Base-by-base conservation (phyloP, 1,140 invertebrate species). In the Pseudomyrmex sp. region DNA sequence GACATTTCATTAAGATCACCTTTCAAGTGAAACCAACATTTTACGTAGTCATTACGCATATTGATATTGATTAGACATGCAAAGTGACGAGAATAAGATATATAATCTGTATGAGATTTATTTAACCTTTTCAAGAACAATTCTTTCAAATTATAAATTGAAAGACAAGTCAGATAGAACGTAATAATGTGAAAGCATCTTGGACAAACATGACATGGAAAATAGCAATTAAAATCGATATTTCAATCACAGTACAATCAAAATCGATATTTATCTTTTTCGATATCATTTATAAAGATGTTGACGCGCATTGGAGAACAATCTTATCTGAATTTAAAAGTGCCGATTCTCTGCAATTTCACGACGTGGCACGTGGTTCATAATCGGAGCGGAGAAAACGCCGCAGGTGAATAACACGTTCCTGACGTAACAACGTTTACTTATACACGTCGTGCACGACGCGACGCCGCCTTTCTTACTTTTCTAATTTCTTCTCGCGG, bases 401-500 rank as follows among this genome's bases (percentile, higher is more conserved):
- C 80, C 35, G 85, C 54, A 77, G 70, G 82, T 69, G 80, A 23
- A 87, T 77, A 79, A 68, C 73, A 66, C 10, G 46, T 54, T 54
- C n/a, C n/a, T 89, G 82, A 84, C 54, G 85, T 85, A 91, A 90
- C 62, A n/a, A 80, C 20, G 35, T 70, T 82, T 84, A 35, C 35
- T 35, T 35, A 48, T 70, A 54, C 48, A 72, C 69, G 70, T 65
- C 62, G 76, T 59, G 66, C 35, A 79, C 72, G 61, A 35, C 35
- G 46, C 46, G 54, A 84, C 83, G 69, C 46, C 18, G 66, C 58
- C 77, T 86, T 90, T 86, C 85, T 79, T 59, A 68, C 59, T 83
- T 87, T 90, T 85, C 80, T 85, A 75, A 83, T 87, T 80, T 84
- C 74, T 85, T 90, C 89, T 87, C 58, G 75, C 79, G 80, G 85